phyloP scores from a whole-genome alignment of 2,113 vertebrate species.

The Hyperoodon ampullatus region DNA sequence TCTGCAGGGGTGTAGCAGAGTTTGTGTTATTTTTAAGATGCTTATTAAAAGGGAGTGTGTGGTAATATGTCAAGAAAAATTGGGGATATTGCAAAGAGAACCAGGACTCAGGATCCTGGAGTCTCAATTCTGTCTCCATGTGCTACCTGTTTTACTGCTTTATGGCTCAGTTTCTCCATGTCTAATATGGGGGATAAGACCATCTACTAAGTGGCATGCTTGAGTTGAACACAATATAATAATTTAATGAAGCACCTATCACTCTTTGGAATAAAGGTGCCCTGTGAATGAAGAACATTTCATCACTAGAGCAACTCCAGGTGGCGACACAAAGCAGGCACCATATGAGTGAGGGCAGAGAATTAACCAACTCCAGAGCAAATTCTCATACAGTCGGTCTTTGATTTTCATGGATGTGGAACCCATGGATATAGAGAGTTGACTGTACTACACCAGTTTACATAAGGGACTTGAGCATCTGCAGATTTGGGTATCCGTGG shows the following conservation, averaged over 20 bases:
- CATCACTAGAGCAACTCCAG: not conserved
- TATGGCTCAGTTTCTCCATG: not conserved
- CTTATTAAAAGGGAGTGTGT: not conserved
- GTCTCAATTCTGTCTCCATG: not conserved
- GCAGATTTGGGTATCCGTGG: not conserved
- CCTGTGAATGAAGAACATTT: not conserved
- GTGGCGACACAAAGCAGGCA: not conserved
- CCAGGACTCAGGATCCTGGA: not conserved
- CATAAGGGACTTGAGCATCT: not conserved
- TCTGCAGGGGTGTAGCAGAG: not conserved
- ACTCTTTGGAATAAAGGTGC: not conserved
- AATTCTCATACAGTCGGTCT: not conserved
- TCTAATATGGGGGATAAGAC: not conserved
- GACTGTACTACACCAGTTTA: not conserved
- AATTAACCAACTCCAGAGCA: not conserved
- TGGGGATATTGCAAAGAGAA: not conserved
- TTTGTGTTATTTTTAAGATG: not conserved
- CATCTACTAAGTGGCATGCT: not conserved
- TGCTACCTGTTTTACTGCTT: not conserved
- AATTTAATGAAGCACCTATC: not conserved
- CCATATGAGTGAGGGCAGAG: not conserved
- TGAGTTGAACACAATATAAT: not conserved
- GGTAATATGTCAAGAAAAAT: not conserved
- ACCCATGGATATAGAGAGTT: not conserved
- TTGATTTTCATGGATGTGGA: not conserved